Base-by-base conservation (phyloP, 64 coral and sea anemone species). In the Porites lutea region DNA sequence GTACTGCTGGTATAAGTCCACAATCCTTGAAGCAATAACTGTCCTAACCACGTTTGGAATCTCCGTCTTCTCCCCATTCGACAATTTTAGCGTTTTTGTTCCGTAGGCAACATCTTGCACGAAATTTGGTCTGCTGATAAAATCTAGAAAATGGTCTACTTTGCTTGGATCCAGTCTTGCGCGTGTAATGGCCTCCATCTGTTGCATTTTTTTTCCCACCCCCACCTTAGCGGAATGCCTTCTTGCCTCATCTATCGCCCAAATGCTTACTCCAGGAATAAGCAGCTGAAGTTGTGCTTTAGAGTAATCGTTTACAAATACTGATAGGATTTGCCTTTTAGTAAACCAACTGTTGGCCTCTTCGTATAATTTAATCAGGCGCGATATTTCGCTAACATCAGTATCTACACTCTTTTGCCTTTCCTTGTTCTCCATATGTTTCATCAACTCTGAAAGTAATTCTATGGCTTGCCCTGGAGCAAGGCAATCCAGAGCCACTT, bases 281-380 rank as follows among this genome's bases (percentile, higher is more conserved):
- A 88, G 58, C 20, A 15, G 13, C 21, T 20, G 57, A 18, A 94
- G 76, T 13, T 67, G 43, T 27, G 65, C 48, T 61, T 94, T 94
- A 48, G 92, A 58, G 65, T 69, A 94, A 89, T 95, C 74, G 11
- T 87, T 52, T 8, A 79, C 93, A 72, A 95, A 95, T 15, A 87
- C 11, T 21, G 88, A 91, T 8, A 95, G 68, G 22, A 95, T 82
- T 54, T 91, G 52, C 53, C n/a, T 46, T 68, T 88, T 91, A 48
- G 93, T 95, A 6, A 48, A 37, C 76, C 88, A 82, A 16, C 74
- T 87, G 19, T 37, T 88, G 72, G 93, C 44, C 19, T 95, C 89
- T 82, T 92, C 54, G 75, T 96, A 96, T 0, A 96, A 82, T 19
- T 15, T 27, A 27, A 90, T 77, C 5, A 95, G 63, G n/a, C 66